Conservation (phyloP, 2,113 vertebrate species). For the Ictalurus punctatus region DNA sequence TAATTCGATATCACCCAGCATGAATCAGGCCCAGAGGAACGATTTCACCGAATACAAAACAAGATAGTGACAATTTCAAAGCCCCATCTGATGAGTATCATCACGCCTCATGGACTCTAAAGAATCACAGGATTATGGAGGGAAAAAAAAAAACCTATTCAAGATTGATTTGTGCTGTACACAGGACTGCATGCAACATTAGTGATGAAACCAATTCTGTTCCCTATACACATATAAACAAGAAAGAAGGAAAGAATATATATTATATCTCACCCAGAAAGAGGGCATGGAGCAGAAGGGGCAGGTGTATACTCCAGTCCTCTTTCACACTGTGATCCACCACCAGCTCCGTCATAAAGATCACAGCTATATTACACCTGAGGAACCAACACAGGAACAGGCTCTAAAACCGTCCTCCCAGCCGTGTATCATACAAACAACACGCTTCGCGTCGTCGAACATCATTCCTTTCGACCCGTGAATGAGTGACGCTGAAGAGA, state of each 20-base stretch:
- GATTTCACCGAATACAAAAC: neutral
- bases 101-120: neutral
- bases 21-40: neutral
- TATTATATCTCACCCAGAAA: conserved; percentile 83
- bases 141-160: too few relatives aligned
- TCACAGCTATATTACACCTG: conserved; percentile 97
- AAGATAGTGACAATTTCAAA: neutral
- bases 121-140: too few relatives aligned
- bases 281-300: conserved; percentile 90
- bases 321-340: conserved; percentile 97
- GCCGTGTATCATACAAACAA: neutral
- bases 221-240: too few relatives aligned
- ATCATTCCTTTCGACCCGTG: neutral
- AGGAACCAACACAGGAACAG: conserved; percentile 29
- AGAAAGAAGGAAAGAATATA: neutral
- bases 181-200: neutral
- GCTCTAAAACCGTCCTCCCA: neutral
- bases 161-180: neutral
- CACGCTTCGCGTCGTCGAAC: neutral
- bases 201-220: neutral
- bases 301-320: conserved; percentile 95
- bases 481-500: neutral
- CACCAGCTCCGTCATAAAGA: conserved; percentile 99
- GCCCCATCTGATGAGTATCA: neutral
- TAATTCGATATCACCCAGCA: neutral